Evolutionary conservation across 53 echinoderm and acorn worm genomes (phyloP).

Genomic region (Patiria pectinifera): DNA sequence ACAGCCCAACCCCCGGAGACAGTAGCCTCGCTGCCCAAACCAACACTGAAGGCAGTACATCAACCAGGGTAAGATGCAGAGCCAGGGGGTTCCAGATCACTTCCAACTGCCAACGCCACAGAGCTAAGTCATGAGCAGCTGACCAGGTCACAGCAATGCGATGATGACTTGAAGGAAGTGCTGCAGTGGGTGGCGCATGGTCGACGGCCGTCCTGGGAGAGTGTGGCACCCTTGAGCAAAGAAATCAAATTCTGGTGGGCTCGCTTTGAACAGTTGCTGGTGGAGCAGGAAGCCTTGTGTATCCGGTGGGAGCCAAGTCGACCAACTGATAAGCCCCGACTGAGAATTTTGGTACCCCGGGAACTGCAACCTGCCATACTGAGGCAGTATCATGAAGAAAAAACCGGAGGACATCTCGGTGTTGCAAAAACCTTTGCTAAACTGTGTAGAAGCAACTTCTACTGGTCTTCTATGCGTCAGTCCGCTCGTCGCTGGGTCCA

Average conservation of each 20-base stretch:
- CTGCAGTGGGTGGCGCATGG: no score
- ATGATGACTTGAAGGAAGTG: no score
- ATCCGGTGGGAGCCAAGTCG: conserved; percentile 37
- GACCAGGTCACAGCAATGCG: no score
- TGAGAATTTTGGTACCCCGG: conserved; percentile 44
- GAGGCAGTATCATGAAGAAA: not conserved
- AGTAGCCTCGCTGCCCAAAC: not conserved
- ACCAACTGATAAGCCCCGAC: conserved; percentile 12
- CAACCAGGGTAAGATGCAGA: not conserved
- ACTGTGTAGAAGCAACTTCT: conserved; percentile 19
- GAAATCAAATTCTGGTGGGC: no score
- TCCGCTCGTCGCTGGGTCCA: conserved; percentile 27
- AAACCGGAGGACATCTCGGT: conserved; percentile 56
- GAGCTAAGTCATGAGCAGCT: no score
- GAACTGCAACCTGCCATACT: conserved; percentile 7
- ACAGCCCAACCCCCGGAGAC: conserved; percentile 25
- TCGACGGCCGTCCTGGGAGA: no score
- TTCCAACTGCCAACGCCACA: no score
- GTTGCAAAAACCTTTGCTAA: conserved; percentile 33
- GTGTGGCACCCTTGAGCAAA: no score
- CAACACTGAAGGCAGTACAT: not conserved
- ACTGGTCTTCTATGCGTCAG: conserved; percentile 44
- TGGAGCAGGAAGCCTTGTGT: conserved; percentile 20
- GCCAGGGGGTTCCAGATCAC: not conserved
- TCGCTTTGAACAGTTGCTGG: not conserved